phyloP scores from a whole-genome alignment of 2,797 vertebrate genomes.

The Salarias fasciatus region DNA sequence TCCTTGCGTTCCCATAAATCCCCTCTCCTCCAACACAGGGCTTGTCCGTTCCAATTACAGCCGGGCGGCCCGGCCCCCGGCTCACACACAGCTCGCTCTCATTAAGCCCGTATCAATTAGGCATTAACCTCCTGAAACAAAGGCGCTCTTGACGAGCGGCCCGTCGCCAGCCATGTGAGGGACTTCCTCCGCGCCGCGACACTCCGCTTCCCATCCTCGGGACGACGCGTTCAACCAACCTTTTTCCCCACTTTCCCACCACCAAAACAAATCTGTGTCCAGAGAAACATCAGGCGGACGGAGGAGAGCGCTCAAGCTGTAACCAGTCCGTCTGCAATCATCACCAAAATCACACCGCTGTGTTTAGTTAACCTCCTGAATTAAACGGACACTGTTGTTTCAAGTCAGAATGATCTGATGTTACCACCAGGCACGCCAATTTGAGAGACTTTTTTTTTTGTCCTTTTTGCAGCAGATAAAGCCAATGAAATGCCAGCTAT shows the following conservation, averaged over 20 bases:
- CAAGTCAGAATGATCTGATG: background rate
- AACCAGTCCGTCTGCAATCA: no score
- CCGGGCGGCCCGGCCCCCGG: conserved; percentile 51
- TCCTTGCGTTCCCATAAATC: conserved; percentile 78
- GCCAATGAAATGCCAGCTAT: background rate
- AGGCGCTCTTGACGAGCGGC: conserved; percentile 73
- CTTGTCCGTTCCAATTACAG: conserved; percentile 82
- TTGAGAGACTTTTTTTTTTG: no score
- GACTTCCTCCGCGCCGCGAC: conserved; percentile 74
- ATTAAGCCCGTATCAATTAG: conserved; percentile 85
- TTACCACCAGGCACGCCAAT: background rate
- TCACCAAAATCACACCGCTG: no score
- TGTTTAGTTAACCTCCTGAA: no score
- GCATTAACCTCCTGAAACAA: conserved; percentile 82
- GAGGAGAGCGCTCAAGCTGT: conserved; percentile 13
- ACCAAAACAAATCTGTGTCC: conserved; percentile 43
- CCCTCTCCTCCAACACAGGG: conserved; percentile 76
- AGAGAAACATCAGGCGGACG: conserved; percentile 26
- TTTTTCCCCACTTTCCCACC: conserved; percentile 57
- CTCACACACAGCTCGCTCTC: conserved; percentile 71
- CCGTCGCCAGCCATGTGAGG: conserved; percentile 70
- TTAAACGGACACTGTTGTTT: no score
- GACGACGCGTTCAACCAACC: conserved; percentile 47
- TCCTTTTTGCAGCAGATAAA: background rate
- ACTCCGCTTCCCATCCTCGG: conserved; percentile 74